Evolutionary conservation across 2,113 vertebrate genomes (phyloP).

Genomic region (Anser cygnoides): DNA sequence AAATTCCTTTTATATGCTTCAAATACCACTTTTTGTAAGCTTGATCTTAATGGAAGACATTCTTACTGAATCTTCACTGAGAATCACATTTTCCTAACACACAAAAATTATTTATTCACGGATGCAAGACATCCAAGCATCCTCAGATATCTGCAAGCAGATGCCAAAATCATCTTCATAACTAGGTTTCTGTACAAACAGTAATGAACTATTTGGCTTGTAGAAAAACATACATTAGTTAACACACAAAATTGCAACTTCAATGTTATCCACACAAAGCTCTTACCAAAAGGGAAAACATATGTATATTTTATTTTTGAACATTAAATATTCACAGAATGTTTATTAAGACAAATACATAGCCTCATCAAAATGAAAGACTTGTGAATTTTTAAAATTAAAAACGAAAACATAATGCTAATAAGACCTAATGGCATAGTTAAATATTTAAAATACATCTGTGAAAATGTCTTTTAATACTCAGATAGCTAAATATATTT

Average conservation of each 20-base stretch:
- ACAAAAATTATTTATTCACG: background rate
- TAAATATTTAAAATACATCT: slow-evolving; percentile 18
- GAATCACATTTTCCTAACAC: background rate
- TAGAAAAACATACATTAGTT: background rate
- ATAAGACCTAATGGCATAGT: slow-evolving; percentile 4
- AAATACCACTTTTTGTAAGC: background rate
- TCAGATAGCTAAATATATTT: background rate
- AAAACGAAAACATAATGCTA: background rate
- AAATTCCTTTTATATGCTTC: background rate
- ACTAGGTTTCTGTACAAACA: background rate
- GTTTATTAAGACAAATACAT: slow-evolving; percentile 24
- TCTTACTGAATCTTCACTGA: background rate
- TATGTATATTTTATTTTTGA: background rate
- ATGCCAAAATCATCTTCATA: background rate
- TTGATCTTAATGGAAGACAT: background rate
- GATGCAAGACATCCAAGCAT: background rate
- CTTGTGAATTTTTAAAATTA: background rate
- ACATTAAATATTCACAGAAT: slow-evolving; percentile 10
- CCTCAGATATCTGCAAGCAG: background rate
- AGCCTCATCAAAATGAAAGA: background rate
- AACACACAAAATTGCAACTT: background rate
- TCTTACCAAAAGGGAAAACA: background rate
- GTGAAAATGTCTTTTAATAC: background rate
- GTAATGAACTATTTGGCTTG: background rate
- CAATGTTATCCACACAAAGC: background rate